Percentiles rank a stretch among this genome's conserved stretches.
phyloP scores from a whole-genome alignment of 2,797 vertebrate species.

The Microctenopoma lineatum region DNA sequence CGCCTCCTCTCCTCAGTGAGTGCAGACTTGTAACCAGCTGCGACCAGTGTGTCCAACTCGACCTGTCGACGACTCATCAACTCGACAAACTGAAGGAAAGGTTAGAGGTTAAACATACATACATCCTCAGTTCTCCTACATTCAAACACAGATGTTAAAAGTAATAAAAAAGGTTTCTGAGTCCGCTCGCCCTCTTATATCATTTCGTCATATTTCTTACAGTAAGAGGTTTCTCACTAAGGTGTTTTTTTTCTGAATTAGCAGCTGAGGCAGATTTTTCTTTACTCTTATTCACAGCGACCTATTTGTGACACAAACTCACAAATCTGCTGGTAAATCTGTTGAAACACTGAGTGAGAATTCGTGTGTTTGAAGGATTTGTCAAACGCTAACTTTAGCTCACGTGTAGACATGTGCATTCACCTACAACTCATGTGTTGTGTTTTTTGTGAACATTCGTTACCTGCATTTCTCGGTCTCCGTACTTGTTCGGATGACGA shows the following conservation, averaged over 20 bases:
- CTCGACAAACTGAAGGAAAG: slow-evolving; percentile 84
- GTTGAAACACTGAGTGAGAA: slow-evolving; percentile 36
- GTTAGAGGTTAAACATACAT: slow-evolving; percentile 5
- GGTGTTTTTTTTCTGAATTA: slow-evolving; percentile 53
- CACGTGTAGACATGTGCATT: background rate
- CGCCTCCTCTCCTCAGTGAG: slow-evolving; percentile 88
- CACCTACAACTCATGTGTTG: background rate
- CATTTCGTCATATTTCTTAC: slow-evolving; percentile 25
- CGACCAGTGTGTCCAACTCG: slow-evolving; percentile 87
- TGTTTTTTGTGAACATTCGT: background rate
- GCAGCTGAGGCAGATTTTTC: slow-evolving; percentile 68
- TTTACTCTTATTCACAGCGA: slow-evolving; percentile 63
- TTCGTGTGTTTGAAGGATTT: slow-evolving; percentile 22
- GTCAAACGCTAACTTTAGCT: background rate
- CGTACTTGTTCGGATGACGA: slow-evolving; percentile 90
- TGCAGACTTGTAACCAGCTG: slow-evolving; percentile 87
- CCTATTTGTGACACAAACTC: slow-evolving; percentile 48
- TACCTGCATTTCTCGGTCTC: slow-evolving; percentile 91
- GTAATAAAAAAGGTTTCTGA: slow-evolving; percentile 21
- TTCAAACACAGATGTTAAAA: background rate
- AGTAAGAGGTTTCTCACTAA: slow-evolving; percentile 18
- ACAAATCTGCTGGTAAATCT: slow-evolving; percentile 42
- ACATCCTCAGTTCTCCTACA: background rate
- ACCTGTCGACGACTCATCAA: slow-evolving; percentile 89
- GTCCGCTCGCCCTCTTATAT: slow-evolving; percentile 45